Conservation (phyloP, 1,140 invertebrate species). For the Limonius californicus region DNA sequence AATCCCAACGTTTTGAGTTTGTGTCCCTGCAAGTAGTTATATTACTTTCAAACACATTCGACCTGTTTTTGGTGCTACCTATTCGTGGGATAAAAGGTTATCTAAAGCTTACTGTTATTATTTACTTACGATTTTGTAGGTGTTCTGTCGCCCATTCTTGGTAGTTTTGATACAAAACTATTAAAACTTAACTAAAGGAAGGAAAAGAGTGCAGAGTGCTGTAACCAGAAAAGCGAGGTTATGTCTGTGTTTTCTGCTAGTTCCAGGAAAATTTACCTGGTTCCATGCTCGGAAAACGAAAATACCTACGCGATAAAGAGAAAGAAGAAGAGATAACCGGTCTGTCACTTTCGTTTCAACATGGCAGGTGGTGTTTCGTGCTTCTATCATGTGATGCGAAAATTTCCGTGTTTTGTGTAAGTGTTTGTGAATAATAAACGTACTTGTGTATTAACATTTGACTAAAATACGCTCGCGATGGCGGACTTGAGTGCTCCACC, state of each 20-base stretch:
- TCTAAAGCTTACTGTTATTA: no score
- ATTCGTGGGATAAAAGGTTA: no score
- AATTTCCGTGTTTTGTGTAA: constrained; percentile 47
- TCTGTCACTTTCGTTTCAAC: constrained; percentile 50
- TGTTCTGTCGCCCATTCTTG: no score
- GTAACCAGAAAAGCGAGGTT: no score
- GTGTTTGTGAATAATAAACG: constrained; percentile 38
- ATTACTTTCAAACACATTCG: not conserved
- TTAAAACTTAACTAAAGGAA: no score
- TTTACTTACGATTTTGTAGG: no score
- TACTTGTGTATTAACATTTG: constrained; percentile 38
- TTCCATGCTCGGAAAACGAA: not conserved
- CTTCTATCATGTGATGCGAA: constrained; percentile 55
- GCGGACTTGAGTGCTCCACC: constrained; percentile 76
- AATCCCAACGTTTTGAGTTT: constrained; percentile 37
- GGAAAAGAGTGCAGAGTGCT: no score
- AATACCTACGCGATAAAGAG: constrained; percentile 10
- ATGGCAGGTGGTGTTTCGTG: constrained; percentile 57
- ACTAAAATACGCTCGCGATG: constrained; percentile 49
- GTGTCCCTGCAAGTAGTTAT: not conserved
- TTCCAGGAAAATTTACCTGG: not conserved
- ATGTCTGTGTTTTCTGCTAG: not conserved
- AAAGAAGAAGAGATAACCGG: constrained; percentile 25
- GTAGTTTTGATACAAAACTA: no score
- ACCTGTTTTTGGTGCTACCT: no score